Conservation (phyloP, 1,140 invertebrate species). For the Zaprionus davidi region DNA sequence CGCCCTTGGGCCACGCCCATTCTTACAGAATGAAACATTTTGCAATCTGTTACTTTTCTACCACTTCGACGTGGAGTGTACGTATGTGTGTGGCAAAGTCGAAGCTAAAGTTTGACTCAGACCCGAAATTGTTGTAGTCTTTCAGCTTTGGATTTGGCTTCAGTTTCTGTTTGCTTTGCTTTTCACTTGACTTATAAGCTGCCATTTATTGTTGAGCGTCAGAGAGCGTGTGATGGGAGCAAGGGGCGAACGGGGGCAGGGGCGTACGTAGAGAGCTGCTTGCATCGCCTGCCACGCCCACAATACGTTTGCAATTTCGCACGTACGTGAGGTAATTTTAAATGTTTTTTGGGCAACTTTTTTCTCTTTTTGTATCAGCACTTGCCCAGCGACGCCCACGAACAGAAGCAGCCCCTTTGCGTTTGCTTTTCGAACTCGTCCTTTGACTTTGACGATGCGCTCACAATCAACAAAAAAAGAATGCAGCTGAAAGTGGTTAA, state of each 20-base stretch:
- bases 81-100: conserved; percentile 43
- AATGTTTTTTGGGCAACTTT: conserved; percentile 72
- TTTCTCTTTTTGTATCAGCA: conserved; percentile 37
- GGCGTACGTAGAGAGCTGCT: not conserved
- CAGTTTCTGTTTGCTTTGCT: conserved; percentile 59
- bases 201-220: conserved; percentile 69
- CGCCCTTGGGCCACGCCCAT: conserved; percentile 53
- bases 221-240: conserved; percentile 17
- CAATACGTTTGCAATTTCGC: conserved; percentile 78
- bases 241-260: not conserved
- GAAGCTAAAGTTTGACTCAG: conserved; percentile 57
- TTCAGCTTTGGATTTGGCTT: conserved; percentile 45
- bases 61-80: conserved; percentile 7
- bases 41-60: conserved; percentile 45
- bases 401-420: conserved; percentile 16
- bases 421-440: conserved; percentile 26
- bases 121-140: conserved; percentile 37
- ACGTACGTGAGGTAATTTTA: conserved; percentile 81
- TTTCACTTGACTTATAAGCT: conserved; percentile 80
- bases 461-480: conserved; percentile 4
- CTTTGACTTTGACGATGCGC: conserved; percentile 42
- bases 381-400: conserved; percentile 24
- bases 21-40: conserved; percentile 45
- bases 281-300: conserved; percentile 58
- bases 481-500: not conserved